These are phyloP conservation scores for Nasonia giraulti DNA, from an alignment of 1,140 invertebrate species.

Conservation along the genomic window DNA sequence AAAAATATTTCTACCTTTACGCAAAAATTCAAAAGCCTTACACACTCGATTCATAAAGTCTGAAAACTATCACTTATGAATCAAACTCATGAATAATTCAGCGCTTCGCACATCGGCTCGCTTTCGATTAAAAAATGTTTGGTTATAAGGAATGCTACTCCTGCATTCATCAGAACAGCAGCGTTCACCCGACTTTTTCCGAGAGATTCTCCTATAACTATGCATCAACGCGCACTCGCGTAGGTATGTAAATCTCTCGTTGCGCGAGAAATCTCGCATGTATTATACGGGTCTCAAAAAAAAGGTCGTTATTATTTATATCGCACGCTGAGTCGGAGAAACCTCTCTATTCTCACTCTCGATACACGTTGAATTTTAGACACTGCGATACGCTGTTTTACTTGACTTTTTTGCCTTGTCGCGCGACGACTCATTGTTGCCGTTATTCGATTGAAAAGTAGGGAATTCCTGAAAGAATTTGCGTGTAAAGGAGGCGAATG, in stretches of 20 bases:
- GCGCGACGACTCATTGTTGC: neutral
- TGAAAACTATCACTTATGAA: too few species aligned
- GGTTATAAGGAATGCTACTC: neutral
- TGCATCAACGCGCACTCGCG: neutral
- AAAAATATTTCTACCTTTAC: too few species aligned
- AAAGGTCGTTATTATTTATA: conserved; percentile 1
- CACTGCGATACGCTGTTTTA: neutral
- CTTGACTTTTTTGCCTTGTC: neutral
- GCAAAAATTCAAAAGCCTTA: too few species aligned
- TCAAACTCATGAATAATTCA: too few species aligned
- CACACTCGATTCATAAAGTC: too few species aligned
- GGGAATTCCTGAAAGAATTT: neutral
- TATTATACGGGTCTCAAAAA: neutral
- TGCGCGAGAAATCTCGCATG: neutral
- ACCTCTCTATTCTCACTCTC: neutral
- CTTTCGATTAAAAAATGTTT: neutral
- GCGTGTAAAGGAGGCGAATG: too few species aligned
- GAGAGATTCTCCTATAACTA: neutral
- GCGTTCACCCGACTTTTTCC: neutral
- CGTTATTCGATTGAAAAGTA: neutral
- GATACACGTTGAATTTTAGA: neutral
- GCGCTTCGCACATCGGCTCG: neutral
- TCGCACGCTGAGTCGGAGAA: neutral
- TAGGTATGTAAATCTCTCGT: conserved; percentile 5
- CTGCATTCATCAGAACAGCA: too few species aligned